Percentiles rank a stretch among this genome's conserved stretches.
These are phyloP conservation scores for Pinctada fucata DNA, from an alignment of 2,888 invertebrate species.

Conservation along the genomic window DNA sequence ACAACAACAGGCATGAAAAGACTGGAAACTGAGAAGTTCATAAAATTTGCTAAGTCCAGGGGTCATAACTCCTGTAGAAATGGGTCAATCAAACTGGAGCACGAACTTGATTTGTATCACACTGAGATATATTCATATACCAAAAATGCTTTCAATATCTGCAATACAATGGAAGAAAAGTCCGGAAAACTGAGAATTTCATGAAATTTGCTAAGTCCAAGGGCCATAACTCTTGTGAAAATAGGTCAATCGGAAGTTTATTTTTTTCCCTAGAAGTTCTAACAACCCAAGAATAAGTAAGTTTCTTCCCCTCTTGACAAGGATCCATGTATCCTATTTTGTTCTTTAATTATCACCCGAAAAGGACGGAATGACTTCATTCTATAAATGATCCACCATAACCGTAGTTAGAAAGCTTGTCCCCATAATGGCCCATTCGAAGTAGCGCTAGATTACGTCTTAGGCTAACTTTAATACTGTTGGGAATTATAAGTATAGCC, in stretches of 20 bases:
- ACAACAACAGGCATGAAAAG: neutral
- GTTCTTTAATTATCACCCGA: no score
- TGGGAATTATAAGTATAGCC: no score
- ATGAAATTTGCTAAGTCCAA: conserved; percentile 1
- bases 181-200: neutral
- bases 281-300: no score
- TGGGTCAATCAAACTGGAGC: neutral
- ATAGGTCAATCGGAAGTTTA: neutral
- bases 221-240: neutral
- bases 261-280: no score
- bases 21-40: neutral
- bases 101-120: neutral
- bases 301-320: no score
- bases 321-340: no score
- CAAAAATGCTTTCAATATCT: neutral
- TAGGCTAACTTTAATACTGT: no score
- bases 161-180: neutral
- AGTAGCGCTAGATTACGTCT: no score
- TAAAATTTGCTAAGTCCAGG: neutral
- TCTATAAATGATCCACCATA: no score
- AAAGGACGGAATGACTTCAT: no score
- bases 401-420: no score
- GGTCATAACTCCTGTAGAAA: neutral
- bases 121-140: neutral
- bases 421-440: no score